phyloP scores from a whole-genome alignment of 2,113 vertebrate species.

The Equus przewalskii region DNA sequence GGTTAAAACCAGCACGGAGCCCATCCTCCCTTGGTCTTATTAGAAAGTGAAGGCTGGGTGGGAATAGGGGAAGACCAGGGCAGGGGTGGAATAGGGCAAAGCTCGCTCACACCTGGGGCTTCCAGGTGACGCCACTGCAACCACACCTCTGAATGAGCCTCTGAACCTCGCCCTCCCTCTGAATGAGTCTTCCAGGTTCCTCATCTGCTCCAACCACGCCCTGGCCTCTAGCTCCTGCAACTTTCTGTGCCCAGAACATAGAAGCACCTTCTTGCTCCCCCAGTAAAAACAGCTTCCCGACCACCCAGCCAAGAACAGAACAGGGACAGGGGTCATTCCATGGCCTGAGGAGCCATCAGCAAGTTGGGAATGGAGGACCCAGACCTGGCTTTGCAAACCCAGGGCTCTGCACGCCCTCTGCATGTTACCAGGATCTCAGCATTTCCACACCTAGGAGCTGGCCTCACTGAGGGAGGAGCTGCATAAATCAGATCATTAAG shows the following conservation, averaged over 20 bases:
- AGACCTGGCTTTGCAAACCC: background rate
- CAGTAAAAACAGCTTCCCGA: rapidly evolving
- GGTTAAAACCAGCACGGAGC: too few relatives aligned
- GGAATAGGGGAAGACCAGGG: too few relatives aligned
- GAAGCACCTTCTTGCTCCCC: background rate
- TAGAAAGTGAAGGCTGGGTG: background rate
- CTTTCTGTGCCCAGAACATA: background rate
- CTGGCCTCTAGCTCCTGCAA: background rate
- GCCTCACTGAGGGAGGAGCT: background rate
- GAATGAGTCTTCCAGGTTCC: background rate
- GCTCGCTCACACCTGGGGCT: rapidly evolving
- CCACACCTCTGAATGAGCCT: too few relatives aligned
- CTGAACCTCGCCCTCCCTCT: background rate
- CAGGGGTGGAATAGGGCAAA: too few relatives aligned
- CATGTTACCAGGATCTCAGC: rapidly evolving
- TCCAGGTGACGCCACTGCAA: rapidly evolving
- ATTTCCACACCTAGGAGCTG: background rate
- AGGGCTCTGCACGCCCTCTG: rapidly evolving
- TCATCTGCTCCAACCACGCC: background rate
- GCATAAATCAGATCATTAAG: background rate
- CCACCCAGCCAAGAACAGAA: background rate
- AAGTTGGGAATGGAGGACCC: background rate
- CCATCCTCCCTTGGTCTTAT: background rate
- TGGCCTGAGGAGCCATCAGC: background rate
- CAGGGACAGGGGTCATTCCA: rapidly evolving